phyloP scores from a whole-genome alignment of 2,113 vertebrate genomes.

The Oxyura jamaicensis region DNA sequence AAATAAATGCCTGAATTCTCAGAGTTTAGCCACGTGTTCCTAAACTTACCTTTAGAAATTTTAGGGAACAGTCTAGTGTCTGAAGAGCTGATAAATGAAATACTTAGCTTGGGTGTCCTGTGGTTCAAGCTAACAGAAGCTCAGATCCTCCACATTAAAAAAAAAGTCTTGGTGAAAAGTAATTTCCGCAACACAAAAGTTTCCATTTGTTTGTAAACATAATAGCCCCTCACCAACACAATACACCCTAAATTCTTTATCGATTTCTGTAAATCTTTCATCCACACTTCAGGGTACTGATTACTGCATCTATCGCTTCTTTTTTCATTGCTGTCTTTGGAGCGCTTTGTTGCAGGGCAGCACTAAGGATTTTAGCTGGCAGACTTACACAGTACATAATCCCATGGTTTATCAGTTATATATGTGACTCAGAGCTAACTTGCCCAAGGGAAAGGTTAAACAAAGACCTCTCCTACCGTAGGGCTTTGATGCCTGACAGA shows the following conservation, averaged over 20 bases:
- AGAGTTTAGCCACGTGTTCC: not conserved
- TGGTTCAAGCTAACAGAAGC: not conserved
- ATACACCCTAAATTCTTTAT: not conserved
- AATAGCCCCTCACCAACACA: not conserved
- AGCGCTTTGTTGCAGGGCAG: not conserved
- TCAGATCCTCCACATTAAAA: not conserved
- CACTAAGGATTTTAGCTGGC: not conserved
- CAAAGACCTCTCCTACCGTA: not conserved
- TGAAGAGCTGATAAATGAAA: not conserved
- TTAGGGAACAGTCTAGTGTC: not conserved
- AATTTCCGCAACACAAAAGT: not conserved
- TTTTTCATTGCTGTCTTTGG: not conserved
- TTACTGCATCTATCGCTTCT: not conserved
- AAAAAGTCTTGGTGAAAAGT: not conserved
- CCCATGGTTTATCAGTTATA: not conserved
- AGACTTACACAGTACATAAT: not conserved
- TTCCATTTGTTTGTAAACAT: not conserved
- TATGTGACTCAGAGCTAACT: not conserved
- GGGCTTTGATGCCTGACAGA: not conserved
- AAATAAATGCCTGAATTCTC: not conserved
- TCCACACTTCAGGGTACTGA: not conserved
- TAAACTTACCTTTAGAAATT: not conserved
- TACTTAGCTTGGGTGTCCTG: not conserved
- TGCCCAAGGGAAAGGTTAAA: not conserved
- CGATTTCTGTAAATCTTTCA: not conserved